Evolutionary conservation across 2,113 vertebrate species (phyloP).

Genomic region (Raja brachyura): DNA sequence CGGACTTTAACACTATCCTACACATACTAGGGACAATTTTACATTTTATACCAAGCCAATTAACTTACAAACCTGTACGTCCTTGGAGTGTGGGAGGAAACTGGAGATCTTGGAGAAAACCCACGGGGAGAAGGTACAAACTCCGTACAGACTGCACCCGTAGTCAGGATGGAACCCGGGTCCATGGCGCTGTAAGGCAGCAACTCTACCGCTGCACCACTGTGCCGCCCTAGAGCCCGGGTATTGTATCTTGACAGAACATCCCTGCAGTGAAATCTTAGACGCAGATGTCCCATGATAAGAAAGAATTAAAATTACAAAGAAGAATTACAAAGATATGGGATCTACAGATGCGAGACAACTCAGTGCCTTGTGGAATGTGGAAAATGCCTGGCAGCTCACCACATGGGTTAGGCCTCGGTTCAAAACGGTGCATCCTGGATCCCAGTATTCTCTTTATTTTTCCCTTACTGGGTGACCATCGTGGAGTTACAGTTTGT

Average conservation of each 20-base stretch:
- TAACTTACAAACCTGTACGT: too few relatives aligned
- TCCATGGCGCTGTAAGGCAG: too few relatives aligned
- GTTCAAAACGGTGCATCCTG: background rate
- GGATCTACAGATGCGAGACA: background rate
- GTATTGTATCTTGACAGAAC: background rate
- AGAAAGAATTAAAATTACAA: background rate
- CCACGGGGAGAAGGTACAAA: too few relatives aligned
- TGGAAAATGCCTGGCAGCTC: background rate
- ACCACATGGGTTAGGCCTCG: background rate
- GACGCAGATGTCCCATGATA: background rate
- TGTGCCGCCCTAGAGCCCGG: too few relatives aligned
- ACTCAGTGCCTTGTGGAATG: background rate
- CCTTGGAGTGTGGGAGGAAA: too few relatives aligned
- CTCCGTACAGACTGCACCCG: too few relatives aligned
- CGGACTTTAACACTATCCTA: too few relatives aligned
- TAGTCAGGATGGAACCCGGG: too few relatives aligned
- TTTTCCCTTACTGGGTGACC: background rate
- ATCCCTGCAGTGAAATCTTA: background rate
- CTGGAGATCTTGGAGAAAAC: too few relatives aligned
- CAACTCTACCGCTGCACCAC: too few relatives aligned
- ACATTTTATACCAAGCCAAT: too few relatives aligned
- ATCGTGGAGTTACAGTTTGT: background rate
- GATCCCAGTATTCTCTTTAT: background rate
- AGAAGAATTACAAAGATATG: background rate
- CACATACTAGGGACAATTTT: too few relatives aligned